Conservation (phyloP, 2,888 invertebrate genomes). For the Caradrina clavipalpis region DNA sequence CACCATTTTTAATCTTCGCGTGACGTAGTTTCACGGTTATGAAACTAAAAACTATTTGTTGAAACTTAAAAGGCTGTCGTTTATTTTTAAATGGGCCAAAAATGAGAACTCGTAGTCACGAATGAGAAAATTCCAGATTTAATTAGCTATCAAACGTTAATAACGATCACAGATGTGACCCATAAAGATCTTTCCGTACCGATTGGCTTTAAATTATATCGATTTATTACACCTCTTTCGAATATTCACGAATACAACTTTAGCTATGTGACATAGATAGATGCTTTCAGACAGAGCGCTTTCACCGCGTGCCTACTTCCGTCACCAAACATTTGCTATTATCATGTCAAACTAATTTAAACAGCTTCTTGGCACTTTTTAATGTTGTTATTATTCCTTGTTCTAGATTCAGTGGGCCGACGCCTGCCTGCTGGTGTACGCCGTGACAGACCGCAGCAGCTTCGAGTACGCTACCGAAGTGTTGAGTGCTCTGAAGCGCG, state of each 20-base stretch:
- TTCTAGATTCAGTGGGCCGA: slow-evolving; percentile 94
- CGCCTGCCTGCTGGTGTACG: slow-evolving; percentile 94
- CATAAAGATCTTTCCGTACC: slow-evolving; percentile 31
- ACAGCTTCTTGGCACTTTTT: slow-evolving; percentile 46
- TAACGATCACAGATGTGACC: slow-evolving; percentile 45
- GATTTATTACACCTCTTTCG: slow-evolving; percentile 37
- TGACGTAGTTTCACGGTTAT: slow-evolving; percentile 40
- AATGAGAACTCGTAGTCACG: slow-evolving; percentile 7
- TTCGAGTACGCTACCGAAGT: slow-evolving; percentile 93
- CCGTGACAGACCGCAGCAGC: slow-evolving; percentile 93
- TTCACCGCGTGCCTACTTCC: slow-evolving; percentile 41
- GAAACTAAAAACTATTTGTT: slow-evolving; percentile 2
- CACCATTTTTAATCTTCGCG: slow-evolving; percentile 19
- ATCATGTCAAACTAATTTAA: slow-evolving; percentile 38
- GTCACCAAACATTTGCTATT: slow-evolving; percentile 51
- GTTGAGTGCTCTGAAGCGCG: slow-evolving; percentile 91
- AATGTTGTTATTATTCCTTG: slow-evolving; percentile 65
- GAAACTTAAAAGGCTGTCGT: slow-evolving; percentile 24
- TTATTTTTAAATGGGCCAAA: slow-evolving; percentile 31
- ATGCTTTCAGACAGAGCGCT: slow-evolving; percentile 24
- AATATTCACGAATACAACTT: slow-evolving; percentile 25
- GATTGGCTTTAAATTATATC: slow-evolving; percentile 39
- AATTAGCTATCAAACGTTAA: slow-evolving; percentile 50
- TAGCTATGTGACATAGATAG: slow-evolving; percentile 33
- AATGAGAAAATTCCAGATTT: slow-evolving; percentile 13